Percentiles rank a stretch among this genome's conserved stretches.
These are phyloP conservation scores for Lamprotornis superbus DNA, from an alignment of 2,113 vertebrate genomes.

Conservation along the genomic window DNA sequence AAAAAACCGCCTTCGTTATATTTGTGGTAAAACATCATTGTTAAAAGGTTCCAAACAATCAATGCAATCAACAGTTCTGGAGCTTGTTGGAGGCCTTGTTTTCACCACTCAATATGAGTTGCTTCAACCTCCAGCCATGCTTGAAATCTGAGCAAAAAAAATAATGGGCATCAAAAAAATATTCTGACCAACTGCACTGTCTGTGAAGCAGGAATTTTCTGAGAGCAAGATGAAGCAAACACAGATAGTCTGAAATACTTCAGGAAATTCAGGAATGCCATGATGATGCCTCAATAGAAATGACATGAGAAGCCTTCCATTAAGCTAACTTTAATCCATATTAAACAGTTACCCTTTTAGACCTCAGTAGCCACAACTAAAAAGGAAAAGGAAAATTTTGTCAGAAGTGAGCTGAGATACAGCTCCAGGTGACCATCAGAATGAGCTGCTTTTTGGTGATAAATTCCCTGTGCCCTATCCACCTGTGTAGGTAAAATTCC, in stretches of 20 bases:
- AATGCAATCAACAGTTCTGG: not conserved
- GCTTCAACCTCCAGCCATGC: not conserved
- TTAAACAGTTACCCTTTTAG: not conserved
- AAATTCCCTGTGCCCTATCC: not conserved
- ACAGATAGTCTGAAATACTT: not conserved
- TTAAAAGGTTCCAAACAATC: conserved; percentile 33
- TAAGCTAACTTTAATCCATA: not conserved
- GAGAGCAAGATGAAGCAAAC: not conserved
- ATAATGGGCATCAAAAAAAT: not conserved
- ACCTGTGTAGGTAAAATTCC: fast-evolving
- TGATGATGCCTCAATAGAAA: not conserved
- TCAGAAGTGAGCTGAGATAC: not conserved
- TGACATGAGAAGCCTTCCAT: not conserved
- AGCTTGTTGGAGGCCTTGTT: not conserved
- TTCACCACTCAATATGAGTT: not conserved
- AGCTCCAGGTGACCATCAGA: not conserved
- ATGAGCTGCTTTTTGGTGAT: fast-evolving
- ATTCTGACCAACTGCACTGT: too few relatives aligned
- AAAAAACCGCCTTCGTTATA: not conserved
- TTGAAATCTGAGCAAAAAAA: not conserved
- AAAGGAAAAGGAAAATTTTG: not conserved
- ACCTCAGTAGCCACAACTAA: not conserved
- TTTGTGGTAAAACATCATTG: not conserved
- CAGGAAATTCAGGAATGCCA: not conserved
- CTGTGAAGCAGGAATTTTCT: not conserved